These are phyloP conservation scores for Drepana falcataria DNA, from an alignment of 2,888 invertebrate species.

Conservation along the genomic window DNA sequence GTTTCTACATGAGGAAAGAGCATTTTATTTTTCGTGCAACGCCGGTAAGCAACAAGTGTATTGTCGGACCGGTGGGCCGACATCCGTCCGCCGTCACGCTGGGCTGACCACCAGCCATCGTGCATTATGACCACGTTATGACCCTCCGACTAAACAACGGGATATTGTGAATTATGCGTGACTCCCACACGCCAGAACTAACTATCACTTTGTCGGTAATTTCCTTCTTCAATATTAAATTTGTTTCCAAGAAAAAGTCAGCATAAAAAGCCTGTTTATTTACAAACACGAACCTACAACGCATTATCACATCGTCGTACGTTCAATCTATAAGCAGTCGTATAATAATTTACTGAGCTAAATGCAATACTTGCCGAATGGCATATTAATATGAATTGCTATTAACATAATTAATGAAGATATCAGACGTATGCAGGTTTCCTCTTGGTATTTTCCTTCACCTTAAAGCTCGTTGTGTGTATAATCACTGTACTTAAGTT, in stretches of 20 bases:
- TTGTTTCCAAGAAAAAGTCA: background rate
- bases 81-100: slow-evolving; percentile 50
- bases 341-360: no score
- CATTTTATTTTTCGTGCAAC: slow-evolving; percentile 13
- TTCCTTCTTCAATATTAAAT: background rate
- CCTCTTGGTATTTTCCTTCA: no score
- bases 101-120: slow-evolving; percentile 50
- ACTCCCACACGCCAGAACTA: slow-evolving; percentile 43
- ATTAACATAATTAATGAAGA: no score
- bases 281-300: no score
- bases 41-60: slow-evolving; percentile 40
- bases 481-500: no score
- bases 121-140: slow-evolving; percentile 49
- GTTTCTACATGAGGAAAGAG: background rate
- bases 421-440: no score
- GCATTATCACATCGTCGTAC: no score
- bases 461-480: no score
- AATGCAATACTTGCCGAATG: no score
- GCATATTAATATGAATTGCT: no score
- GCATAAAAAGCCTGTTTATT: no score
- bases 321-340: no score
- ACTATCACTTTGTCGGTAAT: background rate
- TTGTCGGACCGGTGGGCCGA: slow-evolving; percentile 25
- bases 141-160: slow-evolving; percentile 60
- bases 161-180: slow-evolving; percentile 69